These are phyloP conservation scores for Philereme transversata DNA, from an alignment of 2,888 invertebrate species.

Conservation along the genomic window DNA sequence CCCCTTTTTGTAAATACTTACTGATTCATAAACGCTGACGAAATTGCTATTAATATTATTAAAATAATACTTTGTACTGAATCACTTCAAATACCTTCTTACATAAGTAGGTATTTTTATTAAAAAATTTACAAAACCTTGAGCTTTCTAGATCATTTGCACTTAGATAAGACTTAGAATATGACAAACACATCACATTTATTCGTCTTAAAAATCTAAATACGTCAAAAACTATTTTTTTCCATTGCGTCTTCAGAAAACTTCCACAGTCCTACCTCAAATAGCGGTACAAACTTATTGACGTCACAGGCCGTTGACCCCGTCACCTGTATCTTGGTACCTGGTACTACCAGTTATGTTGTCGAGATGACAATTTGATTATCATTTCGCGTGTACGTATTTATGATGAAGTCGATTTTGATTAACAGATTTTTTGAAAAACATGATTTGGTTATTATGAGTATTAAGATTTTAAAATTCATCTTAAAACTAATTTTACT, in stretches of 20 bases:
- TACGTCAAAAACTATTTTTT: neutral
- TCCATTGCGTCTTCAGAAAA: neutral
- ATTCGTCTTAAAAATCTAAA: neutral
- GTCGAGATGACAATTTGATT: constrained; percentile 28
- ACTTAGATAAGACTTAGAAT: too few species aligned
- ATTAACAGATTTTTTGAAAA: neutral
- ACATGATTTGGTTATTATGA: too few species aligned
- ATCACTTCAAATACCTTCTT: too few species aligned
- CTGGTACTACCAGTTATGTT: constrained; percentile 18
- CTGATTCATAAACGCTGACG: too few species aligned
- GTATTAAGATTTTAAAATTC: too few species aligned
- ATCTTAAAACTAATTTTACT: too few species aligned
- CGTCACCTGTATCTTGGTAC: constrained; percentile 24
- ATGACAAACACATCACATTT: neutral
- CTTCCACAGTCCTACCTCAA: constrained; percentile 27
- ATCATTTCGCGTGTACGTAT: constrained; percentile 11
- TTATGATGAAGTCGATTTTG: constrained; percentile 2
- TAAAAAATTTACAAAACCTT: too few species aligned
- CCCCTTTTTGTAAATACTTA: too few species aligned
- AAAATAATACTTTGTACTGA: too few species aligned
- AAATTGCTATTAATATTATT: too few species aligned
- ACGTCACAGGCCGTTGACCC: constrained; percentile 42
- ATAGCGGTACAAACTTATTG: constrained; percentile 40
- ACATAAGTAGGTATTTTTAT: too few species aligned
- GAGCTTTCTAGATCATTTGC: too few species aligned